These are phyloP conservation scores for Himantopus leucocephalus DNA, from an alignment of 2,113 vertebrate genomes.

Conservation along the genomic window DNA sequence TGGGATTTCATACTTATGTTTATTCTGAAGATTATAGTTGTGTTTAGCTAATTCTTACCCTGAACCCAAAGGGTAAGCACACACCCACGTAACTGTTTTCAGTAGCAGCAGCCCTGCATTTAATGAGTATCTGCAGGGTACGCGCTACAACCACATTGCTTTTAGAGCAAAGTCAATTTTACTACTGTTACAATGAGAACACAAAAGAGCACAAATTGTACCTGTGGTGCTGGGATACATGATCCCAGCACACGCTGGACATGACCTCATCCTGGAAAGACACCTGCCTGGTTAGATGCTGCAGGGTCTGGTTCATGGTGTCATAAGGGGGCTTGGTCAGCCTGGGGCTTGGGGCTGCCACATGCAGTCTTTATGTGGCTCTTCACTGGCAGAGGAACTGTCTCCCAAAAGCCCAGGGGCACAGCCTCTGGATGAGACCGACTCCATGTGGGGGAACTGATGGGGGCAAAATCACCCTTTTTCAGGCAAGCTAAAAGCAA, in stretches of 20 bases:
- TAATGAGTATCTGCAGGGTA: neutral
- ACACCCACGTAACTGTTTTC: neutral
- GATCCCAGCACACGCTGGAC: neutral
- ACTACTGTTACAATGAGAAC: neutral
- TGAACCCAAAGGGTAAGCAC: neutral
- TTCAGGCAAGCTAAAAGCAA: neutral
- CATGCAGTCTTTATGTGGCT: neutral
- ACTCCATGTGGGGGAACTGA: neutral
- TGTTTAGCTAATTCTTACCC: neutral
- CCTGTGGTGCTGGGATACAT: neutral
- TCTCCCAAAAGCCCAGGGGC: neutral
- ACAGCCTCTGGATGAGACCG: neutral
- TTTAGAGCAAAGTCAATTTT: neutral
- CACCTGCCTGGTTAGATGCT: neutral
- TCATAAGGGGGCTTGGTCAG: neutral
- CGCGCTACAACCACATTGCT: neutral
- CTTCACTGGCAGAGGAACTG: neutral
- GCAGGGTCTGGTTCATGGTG: neutral
- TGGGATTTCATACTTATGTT: neutral
- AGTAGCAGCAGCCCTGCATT: neutral
- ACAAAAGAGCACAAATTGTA: neutral
- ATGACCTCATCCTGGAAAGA: neutral
- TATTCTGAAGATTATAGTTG: neutral
- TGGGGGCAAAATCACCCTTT: neutral
- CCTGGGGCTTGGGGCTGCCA: neutral